A percentile compares a stretch with the other conserved stretches of the same genome.
These are phyloP conservation scores for Drosophila busckii DNA, from an alignment of 1,140 invertebrate species.

Conservation along the genomic window DNA sequence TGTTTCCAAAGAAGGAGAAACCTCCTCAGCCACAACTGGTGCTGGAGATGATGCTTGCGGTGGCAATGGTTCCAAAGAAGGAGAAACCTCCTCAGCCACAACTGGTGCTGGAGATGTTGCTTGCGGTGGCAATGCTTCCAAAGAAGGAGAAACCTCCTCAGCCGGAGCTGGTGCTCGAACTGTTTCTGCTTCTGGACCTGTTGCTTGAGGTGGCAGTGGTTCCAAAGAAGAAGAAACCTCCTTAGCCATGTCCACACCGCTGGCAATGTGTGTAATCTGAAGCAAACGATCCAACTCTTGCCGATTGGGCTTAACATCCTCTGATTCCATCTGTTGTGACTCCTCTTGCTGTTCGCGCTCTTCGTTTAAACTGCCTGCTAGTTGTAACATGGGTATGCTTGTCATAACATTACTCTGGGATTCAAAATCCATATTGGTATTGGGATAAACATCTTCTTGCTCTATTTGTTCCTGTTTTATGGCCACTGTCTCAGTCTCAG, in stretches of 20 bases:
- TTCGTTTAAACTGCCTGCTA: slow-evolving; percentile 37
- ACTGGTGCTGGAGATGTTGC: too few species aligned
- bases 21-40: too few species aligned
- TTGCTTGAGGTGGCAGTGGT: slow-evolving; percentile 22
- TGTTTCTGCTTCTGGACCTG: too few species aligned
- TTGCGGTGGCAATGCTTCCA: slow-evolving; percentile 43
- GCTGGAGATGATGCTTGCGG: too few species aligned
- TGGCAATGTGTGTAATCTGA: slow-evolving; percentile 60
- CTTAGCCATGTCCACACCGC: slow-evolving; percentile 60
- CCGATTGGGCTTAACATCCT: slow-evolving; percentile 67
- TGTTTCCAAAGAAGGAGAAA: too few species aligned
- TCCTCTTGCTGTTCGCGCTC: neutral
- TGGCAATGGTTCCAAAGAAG: too few species aligned
- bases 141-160: too few species aligned
- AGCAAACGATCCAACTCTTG: slow-evolving; percentile 62
- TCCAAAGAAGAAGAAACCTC: too few species aligned
- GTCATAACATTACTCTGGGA: slow-evolving; percentile 61
- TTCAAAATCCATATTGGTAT: slow-evolving; percentile 7
- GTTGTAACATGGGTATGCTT: slow-evolving; percentile 62
- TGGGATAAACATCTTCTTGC: neutral
- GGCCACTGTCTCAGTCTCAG: neutral
- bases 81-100: too few species aligned
- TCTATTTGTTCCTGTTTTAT: slow-evolving; percentile 62
- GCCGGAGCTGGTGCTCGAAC: too few species aligned
- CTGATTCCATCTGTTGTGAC: neutral